phyloP scores from a whole-genome alignment of 2,888 invertebrate species.

The Eulithis testata region DNA sequence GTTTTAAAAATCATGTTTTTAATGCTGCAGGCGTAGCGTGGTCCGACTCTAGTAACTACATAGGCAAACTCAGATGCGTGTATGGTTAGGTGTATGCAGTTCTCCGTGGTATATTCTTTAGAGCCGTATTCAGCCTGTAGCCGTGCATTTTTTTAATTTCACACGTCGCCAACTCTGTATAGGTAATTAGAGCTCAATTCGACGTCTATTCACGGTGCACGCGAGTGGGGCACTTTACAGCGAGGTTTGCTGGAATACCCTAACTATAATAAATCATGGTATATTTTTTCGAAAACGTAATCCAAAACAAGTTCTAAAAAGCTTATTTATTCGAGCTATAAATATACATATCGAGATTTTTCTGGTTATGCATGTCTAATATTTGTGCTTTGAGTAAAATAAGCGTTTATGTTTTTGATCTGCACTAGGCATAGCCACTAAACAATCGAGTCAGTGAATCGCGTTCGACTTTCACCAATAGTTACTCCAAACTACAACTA shows the following conservation, averaged over 20 bases:
- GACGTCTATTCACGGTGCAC: slow-evolving; percentile 69
- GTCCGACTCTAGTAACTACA: too few species aligned
- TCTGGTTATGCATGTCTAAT: too few species aligned
- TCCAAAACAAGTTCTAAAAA: too few species aligned
- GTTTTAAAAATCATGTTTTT: too few species aligned
- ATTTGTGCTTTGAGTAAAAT: too few species aligned
- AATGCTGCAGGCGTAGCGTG: too few species aligned
- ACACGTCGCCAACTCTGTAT: slow-evolving; percentile 73
- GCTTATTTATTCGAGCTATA: too few species aligned
- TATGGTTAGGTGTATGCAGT: not conserved
- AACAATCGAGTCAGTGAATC: slow-evolving; percentile 1
- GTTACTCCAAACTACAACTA: slow-evolving; percentile 43
- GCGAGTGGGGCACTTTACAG: slow-evolving; percentile 63
- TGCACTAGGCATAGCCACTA: too few species aligned
- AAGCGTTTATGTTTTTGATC: too few species aligned
- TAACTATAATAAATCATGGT: slow-evolving; percentile 17
- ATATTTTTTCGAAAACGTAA: not conserved
- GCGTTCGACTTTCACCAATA: slow-evolving; percentile 30
- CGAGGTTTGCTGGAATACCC: slow-evolving; percentile 29
- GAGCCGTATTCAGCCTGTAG: slow-evolving; percentile 47
- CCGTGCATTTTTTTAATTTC: slow-evolving; percentile 76
- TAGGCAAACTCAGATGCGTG: not conserved
- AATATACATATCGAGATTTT: too few species aligned
- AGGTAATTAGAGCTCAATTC: slow-evolving; percentile 83
- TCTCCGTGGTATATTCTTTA: slow-evolving; percentile 17